These are phyloP conservation scores for Jordanella pulchra DNA, from an alignment of 2,797 vertebrate genomes.

Conservation along the genomic window DNA sequence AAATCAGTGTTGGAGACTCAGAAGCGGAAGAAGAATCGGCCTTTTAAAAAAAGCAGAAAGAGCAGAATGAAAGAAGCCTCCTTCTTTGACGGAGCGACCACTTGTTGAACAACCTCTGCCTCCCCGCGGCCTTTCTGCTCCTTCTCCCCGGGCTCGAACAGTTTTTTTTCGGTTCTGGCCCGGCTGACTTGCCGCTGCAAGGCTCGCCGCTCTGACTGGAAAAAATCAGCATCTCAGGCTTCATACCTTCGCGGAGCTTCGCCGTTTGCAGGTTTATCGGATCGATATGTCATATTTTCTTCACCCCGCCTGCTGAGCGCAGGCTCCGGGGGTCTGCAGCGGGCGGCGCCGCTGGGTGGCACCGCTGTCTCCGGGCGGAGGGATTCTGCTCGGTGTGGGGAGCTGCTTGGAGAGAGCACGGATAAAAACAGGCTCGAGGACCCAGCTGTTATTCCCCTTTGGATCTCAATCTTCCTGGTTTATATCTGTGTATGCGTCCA, in stretches of 20 bases:
- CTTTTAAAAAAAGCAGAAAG: slow-evolving; percentile 17
- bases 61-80: slow-evolving; percentile 6
- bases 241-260: slow-evolving; percentile 1
- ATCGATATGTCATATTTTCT: slow-evolving; percentile 38
- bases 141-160: not conserved
- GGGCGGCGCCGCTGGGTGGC: slow-evolving; percentile 46
- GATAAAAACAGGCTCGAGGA: not conserved
- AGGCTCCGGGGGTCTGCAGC: slow-evolving; percentile 18
- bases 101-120: slow-evolving; percentile 47
- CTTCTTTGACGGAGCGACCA: slow-evolving; percentile 11
- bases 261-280: slow-evolving; percentile 1
- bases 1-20: slow-evolving; percentile 56
- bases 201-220: slow-evolving; percentile 10
- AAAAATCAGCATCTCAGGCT: slow-evolving; percentile 5
- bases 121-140: not conserved
- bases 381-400: not conserved
- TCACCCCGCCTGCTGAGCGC: slow-evolving; percentile 7
- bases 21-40: slow-evolving; percentile 54
- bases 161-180: not conserved
- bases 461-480: not conserved
- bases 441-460: not conserved
- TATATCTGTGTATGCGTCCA: not conserved
- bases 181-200: slow-evolving; percentile 2
- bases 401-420: not conserved
- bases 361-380: slow-evolving; percentile 54